Conservation (phyloP, 2,797 vertebrate species). For the Hirundo rustica region DNA sequence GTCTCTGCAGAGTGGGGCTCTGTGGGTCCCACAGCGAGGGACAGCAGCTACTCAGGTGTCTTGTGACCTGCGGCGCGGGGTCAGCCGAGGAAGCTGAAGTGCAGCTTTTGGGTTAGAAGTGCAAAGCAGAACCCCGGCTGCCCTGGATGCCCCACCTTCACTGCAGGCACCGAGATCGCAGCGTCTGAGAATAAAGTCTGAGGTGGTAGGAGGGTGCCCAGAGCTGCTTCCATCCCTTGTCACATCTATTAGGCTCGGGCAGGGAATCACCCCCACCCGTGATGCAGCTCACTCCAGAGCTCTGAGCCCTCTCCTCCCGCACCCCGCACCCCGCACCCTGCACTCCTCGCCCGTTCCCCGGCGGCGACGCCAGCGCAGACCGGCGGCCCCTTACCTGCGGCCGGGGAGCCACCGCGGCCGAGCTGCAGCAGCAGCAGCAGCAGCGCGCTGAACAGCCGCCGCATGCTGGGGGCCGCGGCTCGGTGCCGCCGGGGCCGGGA, state of each 20-base stretch:
- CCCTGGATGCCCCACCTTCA: neutral
- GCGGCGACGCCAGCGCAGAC: neutral
- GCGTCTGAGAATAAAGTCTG: neutral
- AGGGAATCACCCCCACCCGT: neutral
- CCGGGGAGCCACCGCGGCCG: neutral
- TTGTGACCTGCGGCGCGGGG: neutral
- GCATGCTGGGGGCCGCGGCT: neutral
- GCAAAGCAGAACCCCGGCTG: neutral
- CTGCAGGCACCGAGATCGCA: neutral
- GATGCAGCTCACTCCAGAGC: neutral
- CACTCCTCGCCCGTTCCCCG: neutral
- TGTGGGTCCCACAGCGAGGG: neutral
- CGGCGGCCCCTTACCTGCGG: constrained; percentile 40
- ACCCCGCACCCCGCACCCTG: neutral
- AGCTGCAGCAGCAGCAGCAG: neutral
- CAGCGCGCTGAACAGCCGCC: neutral
- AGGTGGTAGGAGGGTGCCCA: too few relatives aligned
- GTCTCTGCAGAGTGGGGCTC: neutral
- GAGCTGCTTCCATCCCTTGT: neutral
- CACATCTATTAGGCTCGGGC: neutral
- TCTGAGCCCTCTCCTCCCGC: neutral
- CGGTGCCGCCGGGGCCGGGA: neutral
- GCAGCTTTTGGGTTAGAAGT: neutral
- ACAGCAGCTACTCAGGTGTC: neutral
- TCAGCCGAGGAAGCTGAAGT: neutral